These are phyloP conservation scores for Parnassius apollo DNA, from an alignment of 2,888 invertebrate species.

Conservation along the genomic window DNA sequence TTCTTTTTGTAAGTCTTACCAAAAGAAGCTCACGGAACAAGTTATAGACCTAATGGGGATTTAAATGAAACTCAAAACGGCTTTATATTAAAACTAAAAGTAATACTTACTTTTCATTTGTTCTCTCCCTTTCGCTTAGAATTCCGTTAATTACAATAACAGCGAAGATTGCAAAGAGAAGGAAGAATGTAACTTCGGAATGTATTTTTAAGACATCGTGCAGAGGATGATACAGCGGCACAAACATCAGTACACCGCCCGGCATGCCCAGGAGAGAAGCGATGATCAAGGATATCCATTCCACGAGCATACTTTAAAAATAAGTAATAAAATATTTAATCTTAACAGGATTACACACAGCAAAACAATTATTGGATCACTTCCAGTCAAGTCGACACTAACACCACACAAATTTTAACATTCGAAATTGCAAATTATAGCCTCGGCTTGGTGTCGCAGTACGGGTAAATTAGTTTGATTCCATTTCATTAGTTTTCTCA, in stretches of 20 bases:
- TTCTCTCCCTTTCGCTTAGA: slow-evolving; percentile 60
- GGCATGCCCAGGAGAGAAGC: slow-evolving; percentile 86
- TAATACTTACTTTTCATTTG: slow-evolving; percentile 47
- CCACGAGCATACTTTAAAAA: slow-evolving; percentile 43
- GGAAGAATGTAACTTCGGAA: slow-evolving; percentile 86
- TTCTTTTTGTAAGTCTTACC: no score
- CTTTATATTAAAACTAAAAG: background rate
- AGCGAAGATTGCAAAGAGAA: slow-evolving; percentile 82
- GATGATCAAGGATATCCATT: slow-evolving; percentile 70
- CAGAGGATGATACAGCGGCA: slow-evolving; percentile 88
- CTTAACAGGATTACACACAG: no score
- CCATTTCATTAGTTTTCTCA: no score
- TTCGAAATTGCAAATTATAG: no score
- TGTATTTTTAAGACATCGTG: slow-evolving; percentile 86
- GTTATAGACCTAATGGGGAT: no score
- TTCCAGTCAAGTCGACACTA: no score
- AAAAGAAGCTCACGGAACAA: no score
- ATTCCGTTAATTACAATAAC: slow-evolving; percentile 83
- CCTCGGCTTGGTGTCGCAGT: no score
- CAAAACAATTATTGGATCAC: no score
- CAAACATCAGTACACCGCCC: slow-evolving; percentile 86
- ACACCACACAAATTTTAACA: no score
- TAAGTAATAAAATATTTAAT: slow-evolving; percentile 1
- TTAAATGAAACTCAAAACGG: no score
- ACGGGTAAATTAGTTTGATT: no score